phyloP scores from a whole-genome alignment of 2,888 invertebrate genomes.

The Tipula vernalis region DNA sequence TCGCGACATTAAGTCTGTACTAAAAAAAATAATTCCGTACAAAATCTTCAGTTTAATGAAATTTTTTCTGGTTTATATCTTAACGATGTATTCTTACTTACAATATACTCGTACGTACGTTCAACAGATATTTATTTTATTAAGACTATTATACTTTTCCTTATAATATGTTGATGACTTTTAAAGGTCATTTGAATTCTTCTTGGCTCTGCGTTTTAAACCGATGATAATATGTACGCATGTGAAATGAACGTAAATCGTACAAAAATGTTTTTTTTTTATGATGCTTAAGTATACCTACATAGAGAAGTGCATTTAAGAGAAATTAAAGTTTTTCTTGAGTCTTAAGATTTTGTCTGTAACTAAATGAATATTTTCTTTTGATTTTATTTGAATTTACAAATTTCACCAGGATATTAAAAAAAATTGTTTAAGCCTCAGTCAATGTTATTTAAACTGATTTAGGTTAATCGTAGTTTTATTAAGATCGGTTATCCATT shows the following conservation, averaged over 20 bases:
- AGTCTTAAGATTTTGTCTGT: no score
- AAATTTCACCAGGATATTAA: no score
- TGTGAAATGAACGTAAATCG: not conserved
- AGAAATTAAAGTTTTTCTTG: no score
- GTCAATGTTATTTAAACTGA: no score
- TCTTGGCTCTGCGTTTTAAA: not conserved
- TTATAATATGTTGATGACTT: not conserved
- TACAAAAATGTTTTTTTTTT: not conserved
- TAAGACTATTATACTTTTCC: not conserved
- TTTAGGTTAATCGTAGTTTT: no score
- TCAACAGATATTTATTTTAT: not conserved
- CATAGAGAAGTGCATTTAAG: no score
- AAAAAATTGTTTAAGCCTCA: no score
- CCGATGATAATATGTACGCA: not conserved
- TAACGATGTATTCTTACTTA: not conserved
- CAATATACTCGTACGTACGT: no score
- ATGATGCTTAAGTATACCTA: not conserved
- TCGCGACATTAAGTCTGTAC: not conserved
- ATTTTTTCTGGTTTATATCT: not conserved
- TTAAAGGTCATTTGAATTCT: not conserved
- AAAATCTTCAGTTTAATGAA: not conserved
- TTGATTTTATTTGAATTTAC: no score
- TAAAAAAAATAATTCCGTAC: not conserved
- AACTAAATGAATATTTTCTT: no score
- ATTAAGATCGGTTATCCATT: no score